Evolutionary conservation across 2,797 vertebrate species (phyloP), one percentile per base, ranked within the genome.

Genomic region (Phataginus tricuspis): DNA sequence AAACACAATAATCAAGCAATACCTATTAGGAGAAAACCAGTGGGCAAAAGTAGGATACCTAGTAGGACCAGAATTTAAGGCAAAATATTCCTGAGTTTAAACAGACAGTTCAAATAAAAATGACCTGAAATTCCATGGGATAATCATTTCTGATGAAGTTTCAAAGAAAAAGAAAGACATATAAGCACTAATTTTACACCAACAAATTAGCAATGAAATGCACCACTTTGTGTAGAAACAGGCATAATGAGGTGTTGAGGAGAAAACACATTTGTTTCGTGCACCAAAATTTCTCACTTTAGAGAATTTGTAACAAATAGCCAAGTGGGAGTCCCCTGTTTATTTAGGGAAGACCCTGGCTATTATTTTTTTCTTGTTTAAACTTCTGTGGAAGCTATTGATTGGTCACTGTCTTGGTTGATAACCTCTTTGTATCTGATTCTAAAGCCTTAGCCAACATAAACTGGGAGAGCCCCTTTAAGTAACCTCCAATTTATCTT

Each of bases 291-390:
- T 94, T 97, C 49, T 66, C 59, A 69, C 8, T 85, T 96, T 82
- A 89, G 86, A 21, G 12, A 97, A 97, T 90, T 45, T 90, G 23
- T n/a, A 83, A 93, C 19, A 91, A 94, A 94, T 66, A 82, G 8
- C 10, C 16, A 92, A 89, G 84, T 23, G 5, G n/a, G 21, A 93
- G 23, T 64, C 27, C 68, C 71, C 31, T 95, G 7, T 83, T 89
- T 83, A 86, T 69, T 79, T 79, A 88, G 31, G 39, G 69, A 89
- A 53, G 10, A 83, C 10, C 13, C 25, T 45, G 11, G 11, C 11
- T 82, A 75, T 45, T 89, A 3, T 42, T 93, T 89, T 89, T 51
- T 37, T 82, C 16, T 86, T 63, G 6, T 49, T 59, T 68, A 64
- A 80, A 63, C n/a, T 61, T 87, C 61, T 89, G 74, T 94, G 37